Evolutionary conservation across 2,113 vertebrate genomes (phyloP).

Genomic region (Myiopsitta monachus): DNA sequence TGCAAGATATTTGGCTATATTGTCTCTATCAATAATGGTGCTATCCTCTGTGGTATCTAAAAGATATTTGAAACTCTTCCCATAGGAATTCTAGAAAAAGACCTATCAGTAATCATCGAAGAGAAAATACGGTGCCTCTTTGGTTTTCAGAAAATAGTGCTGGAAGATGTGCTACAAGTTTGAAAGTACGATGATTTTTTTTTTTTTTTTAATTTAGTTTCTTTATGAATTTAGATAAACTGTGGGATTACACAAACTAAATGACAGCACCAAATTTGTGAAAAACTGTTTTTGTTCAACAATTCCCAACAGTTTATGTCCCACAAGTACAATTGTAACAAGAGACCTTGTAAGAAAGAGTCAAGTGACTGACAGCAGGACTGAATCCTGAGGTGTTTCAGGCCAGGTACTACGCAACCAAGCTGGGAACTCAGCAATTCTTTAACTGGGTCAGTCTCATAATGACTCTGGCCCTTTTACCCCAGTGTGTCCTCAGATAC

Average conservation of each 20-base stretch:
- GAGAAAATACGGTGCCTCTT: not conserved
- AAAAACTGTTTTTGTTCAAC: not conserved
- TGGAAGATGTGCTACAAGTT: not conserved
- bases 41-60: not conserved
- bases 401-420: fast-evolving
- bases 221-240: not conserved
- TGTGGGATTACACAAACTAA: not conserved
- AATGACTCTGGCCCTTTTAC: not conserved
- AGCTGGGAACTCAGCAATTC: not conserved
- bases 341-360: not conserved
- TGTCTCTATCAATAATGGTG: not conserved
- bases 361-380: not conserved
- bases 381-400: not conserved
- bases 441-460: not conserved
- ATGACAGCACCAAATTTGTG: not conserved
- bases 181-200: not conserved
- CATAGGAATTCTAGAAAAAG: not conserved
- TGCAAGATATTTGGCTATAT: not conserved
- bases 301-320: not conserved
- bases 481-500: not conserved
- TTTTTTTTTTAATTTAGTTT: not conserved
- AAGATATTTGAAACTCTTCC: not conserved
- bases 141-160: not conserved
- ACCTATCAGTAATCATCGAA: not conserved
- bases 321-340: not conserved